Evolutionary conservation across 1,140 invertebrate genomes (phyloP).

Genomic region (Drosophila murphyi): DNA sequence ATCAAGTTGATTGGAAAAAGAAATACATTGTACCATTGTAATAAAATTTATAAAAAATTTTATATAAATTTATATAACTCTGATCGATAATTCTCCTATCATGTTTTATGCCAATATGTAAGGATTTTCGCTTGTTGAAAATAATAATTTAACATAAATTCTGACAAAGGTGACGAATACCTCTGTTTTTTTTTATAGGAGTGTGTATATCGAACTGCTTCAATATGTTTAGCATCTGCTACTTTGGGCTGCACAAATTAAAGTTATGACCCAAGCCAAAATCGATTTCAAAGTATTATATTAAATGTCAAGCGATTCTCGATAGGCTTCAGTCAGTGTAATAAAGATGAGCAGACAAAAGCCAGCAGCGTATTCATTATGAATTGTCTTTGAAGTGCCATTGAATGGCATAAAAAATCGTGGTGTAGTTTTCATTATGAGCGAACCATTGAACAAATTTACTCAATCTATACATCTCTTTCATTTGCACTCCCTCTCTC

Average conservation of each 20-base stretch:
- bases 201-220: background rate
- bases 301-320: constrained; percentile 58
- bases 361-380: constrained; percentile 30
- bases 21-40: too few species aligned
- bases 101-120: too few species aligned
- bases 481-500: constrained; percentile 5
- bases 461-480: constrained; percentile 17
- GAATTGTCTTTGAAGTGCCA: constrained; percentile 72
- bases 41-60: too few species aligned
- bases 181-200: too few species aligned
- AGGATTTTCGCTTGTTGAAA: too few species aligned
- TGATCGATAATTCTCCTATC: too few species aligned
- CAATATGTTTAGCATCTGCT: constrained; percentile 48
- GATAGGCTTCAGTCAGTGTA: constrained; percentile 14
- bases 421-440: constrained; percentile 65
- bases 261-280: constrained; percentile 60
- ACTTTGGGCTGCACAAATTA: constrained; percentile 50
- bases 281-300: constrained; percentile 26
- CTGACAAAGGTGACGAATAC: too few species aligned
- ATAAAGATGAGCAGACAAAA: constrained; percentile 35
- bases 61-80: too few species aligned
- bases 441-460: constrained; percentile 78
- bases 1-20: too few species aligned
- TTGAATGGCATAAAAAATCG: constrained; percentile 73
- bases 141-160: too few species aligned